Conservation (phyloP, 2,797 vertebrate species). For the Sebastes kiyomatsui region DNA sequence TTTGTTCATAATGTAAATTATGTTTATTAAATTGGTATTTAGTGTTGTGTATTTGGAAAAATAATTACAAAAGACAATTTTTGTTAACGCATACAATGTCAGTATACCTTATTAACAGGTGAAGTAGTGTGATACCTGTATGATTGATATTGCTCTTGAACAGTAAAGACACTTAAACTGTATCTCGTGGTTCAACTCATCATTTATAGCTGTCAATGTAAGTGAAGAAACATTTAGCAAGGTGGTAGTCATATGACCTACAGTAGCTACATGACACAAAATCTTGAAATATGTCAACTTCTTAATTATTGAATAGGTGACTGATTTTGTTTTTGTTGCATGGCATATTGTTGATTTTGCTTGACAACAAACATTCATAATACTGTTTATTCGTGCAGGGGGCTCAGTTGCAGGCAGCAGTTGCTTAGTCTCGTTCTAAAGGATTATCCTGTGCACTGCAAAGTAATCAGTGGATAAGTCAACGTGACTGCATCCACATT, state of each 20-base stretch:
- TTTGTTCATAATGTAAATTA: neutral
- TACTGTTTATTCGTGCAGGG: conserved; percentile 30
- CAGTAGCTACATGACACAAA: neutral
- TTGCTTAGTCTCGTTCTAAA: conserved; percentile 76
- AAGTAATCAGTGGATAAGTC: conserved; percentile 80
- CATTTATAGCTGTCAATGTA: too few relatives aligned
- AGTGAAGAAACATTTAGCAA: neutral
- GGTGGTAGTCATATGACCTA: neutral
- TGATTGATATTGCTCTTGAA: neutral
- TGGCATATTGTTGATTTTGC: too few relatives aligned
- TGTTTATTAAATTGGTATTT: neutral
- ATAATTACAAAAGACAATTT: neutral
- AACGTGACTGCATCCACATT: conserved; percentile 76
- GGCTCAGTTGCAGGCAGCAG: conserved; percentile 71
- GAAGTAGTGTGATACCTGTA: neutral
- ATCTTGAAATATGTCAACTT: neutral
- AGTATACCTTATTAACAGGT: neutral
- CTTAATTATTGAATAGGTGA: neutral
- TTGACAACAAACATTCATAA: neutral
- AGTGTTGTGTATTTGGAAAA: neutral
- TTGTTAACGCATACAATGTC: neutral
- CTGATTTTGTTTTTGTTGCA: neutral
- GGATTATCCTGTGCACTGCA: conserved; percentile 78
- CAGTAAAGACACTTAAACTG: too few relatives aligned
- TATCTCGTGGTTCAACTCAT: too few relatives aligned